Evolutionary conservation across 2,888 invertebrate genomes (phyloP).

Genomic region (Sinelater perroti): DNA sequence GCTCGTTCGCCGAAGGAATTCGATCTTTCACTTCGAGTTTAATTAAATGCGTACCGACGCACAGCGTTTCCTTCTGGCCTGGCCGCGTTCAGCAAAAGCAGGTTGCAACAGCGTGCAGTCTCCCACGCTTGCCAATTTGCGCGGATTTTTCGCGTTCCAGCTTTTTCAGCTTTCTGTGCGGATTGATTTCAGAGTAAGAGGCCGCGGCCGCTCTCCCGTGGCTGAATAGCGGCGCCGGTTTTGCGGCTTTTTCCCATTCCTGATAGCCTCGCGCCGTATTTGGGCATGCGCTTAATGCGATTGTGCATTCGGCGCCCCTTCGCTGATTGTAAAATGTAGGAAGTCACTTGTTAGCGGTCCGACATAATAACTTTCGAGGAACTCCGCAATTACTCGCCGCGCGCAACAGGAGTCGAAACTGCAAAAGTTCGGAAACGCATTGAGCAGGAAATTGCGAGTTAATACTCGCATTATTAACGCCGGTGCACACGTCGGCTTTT

Average conservation of each 20-base stretch:
- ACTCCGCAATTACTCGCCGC: background rate
- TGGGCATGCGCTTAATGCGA: conserved; percentile 29
- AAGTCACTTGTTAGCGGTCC: conserved; percentile 18
- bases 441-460: too few relatives aligned
- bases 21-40: background rate
- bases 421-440: too few relatives aligned
- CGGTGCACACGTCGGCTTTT: too few relatives aligned
- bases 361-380: conserved; percentile 18
- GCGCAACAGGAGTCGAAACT: too few relatives aligned
- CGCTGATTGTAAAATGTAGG: conserved; percentile 27
- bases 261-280: conserved; percentile 30
- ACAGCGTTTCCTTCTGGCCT: conserved; percentile 1
- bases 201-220: conserved; percentile 17
- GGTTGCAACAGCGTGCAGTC: conserved; percentile 24
- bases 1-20: too few relatives aligned
- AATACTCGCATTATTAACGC: too few relatives aligned
- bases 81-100: too few relatives aligned
- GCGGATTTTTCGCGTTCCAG: conserved; percentile 8
- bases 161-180: conserved; percentile 20
- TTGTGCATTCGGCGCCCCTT: conserved; percentile 23
- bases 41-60: conserved; percentile 6
- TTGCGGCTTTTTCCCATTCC: conserved; percentile 9
- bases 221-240: conserved; percentile 19
- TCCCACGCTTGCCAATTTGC: conserved; percentile 26
- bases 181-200: conserved; percentile 30